Conservation (phyloP, 2,888 invertebrate genomes). For the Apamea sordens region DNA sequence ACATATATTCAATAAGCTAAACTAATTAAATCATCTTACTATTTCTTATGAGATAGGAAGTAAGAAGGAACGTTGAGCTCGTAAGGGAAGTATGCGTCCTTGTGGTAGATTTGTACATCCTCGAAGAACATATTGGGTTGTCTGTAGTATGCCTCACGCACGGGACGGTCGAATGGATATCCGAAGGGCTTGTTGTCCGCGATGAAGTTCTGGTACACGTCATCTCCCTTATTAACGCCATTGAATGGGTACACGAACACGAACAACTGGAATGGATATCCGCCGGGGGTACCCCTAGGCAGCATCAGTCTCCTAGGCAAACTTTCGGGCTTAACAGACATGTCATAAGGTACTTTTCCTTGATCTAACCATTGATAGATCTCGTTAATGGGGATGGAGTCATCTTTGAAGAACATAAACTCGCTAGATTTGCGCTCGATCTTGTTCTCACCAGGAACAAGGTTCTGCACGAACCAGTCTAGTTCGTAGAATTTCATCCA, state of each 20-base stretch:
- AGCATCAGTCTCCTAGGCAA: slow-evolving; percentile 93
- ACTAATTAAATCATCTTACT: slow-evolving; percentile 23
- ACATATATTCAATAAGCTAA: slow-evolving; percentile 26
- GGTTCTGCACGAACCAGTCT: slow-evolving; percentile 90
- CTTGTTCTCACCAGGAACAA: slow-evolving; percentile 91
- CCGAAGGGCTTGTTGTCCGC: slow-evolving; percentile 89
- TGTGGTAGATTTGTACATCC: slow-evolving; percentile 90
- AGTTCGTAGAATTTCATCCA: slow-evolving; percentile 91
- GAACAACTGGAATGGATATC: slow-evolving; percentile 92
- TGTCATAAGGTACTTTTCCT: slow-evolving; percentile 87
- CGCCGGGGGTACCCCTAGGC: slow-evolving; percentile 93
- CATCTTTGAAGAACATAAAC: slow-evolving; percentile 91
- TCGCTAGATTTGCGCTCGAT: slow-evolving; percentile 92
- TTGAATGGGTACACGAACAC: slow-evolving; percentile 91
- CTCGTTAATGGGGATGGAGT: slow-evolving; percentile 91
- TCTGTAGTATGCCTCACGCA: slow-evolving; percentile 82
- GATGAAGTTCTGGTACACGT: slow-evolving; percentile 74
- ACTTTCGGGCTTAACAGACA: slow-evolving; percentile 89
- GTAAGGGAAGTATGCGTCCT: slow-evolving; percentile 77
- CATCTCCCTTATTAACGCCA: slow-evolving; percentile 79
- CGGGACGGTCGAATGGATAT: slow-evolving; percentile 91
- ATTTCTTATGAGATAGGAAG: slow-evolving; percentile 58
- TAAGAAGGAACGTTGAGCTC: slow-evolving; percentile 74
- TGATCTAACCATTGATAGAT: slow-evolving; percentile 91
- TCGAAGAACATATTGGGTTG: slow-evolving; percentile 91